Conservation (phyloP, 2,113 vertebrate species). For the Thalassarche chlororhynchos region DNA sequence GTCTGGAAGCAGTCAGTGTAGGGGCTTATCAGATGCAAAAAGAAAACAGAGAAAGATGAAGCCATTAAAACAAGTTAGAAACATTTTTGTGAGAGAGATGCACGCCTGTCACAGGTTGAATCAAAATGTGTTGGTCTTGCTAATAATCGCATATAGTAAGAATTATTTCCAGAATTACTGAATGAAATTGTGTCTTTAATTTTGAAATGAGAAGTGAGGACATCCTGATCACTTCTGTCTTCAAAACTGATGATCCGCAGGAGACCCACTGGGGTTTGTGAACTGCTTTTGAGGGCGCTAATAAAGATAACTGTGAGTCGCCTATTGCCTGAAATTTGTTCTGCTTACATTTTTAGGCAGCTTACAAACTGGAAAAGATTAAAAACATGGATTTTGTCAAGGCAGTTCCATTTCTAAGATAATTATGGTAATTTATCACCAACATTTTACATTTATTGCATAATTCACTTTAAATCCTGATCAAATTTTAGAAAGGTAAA, state of each 20-base stretch:
- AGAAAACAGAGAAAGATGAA: neutral
- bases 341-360: neutral
- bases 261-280: neutral
- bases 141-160: neutral
- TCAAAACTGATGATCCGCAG: neutral
- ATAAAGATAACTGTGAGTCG: neutral
- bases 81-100: neutral
- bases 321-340: neutral
- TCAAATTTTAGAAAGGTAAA: neutral
- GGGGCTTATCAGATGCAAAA: neutral
- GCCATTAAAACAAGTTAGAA: neutral
- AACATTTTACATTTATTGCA: neutral
- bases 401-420: neutral
- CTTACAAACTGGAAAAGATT: neutral
- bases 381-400: neutral
- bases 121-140: neutral
- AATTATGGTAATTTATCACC: neutral
- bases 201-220: neutral
- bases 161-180: neutral
- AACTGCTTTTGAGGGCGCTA: neutral
- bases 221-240: neutral
- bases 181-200: neutral
- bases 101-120: neutral
- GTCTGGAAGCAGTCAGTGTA: neutral
- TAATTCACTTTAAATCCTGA: neutral